These are phyloP conservation scores for Carcina quercana DNA, from an alignment of 2,888 invertebrate genomes.

Conservation along the genomic window DNA sequence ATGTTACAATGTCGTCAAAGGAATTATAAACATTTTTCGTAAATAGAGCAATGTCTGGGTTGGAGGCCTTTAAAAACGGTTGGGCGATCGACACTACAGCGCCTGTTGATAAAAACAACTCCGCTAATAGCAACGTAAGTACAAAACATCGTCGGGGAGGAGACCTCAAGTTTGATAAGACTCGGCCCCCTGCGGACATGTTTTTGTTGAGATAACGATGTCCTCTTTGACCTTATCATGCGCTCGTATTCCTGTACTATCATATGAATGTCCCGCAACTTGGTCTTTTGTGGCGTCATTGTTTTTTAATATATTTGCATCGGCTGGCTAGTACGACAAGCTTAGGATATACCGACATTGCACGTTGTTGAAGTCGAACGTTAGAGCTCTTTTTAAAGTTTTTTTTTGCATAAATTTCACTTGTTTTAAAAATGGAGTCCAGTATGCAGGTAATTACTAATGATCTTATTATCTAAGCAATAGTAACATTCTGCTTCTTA, in stretches of 20 bases:
- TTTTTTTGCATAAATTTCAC: too few relatives aligned
- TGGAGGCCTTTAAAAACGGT: slow-evolving; percentile 48
- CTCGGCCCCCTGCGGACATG: slow-evolving; percentile 59
- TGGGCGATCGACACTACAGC: slow-evolving; percentile 64
- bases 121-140: slow-evolving; percentile 62
- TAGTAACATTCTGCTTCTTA: too few relatives aligned
- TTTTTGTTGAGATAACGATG: slow-evolving; percentile 48
- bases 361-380: too few relatives aligned
- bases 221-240: slow-evolving; percentile 39
- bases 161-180: slow-evolving; percentile 10
- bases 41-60: slow-evolving; percentile 39
- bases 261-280: slow-evolving; percentile 27
- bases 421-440: too few relatives aligned
- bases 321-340: too few relatives aligned
- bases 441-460: too few relatives aligned
- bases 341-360: too few relatives aligned
- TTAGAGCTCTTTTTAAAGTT: too few relatives aligned
- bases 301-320: too few relatives aligned
- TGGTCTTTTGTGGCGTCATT: slow-evolving; percentile 30
- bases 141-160: too few relatives aligned
- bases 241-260: slow-evolving; percentile 16
- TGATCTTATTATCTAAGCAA: too few relatives aligned
- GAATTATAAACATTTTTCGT: slow-evolving; percentile 2
- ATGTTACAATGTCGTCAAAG: slow-evolving; percentile 1
- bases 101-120: slow-evolving; percentile 56